Evolutionary conservation across 1,140 invertebrate species (phyloP).

Genomic region (Drosophila jambulina): DNA sequence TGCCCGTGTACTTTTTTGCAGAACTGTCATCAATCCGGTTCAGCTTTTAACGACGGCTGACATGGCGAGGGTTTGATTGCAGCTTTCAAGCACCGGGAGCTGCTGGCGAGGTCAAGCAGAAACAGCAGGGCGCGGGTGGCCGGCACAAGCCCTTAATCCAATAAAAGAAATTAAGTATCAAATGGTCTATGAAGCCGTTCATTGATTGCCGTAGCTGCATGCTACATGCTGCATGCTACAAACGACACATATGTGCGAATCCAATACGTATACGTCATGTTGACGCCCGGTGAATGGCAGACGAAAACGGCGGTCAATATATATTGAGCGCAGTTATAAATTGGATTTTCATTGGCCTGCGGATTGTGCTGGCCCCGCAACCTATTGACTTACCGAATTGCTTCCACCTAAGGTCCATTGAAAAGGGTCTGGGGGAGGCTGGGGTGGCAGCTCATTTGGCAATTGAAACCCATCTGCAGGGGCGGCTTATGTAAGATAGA

Average conservation of each 20-base stretch:
- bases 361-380: neutral
- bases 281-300: conserved; percentile 38
- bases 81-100: conserved; percentile 42
- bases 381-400: conserved; percentile 48
- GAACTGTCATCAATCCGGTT: conserved; percentile 62
- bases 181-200: conserved; percentile 70
- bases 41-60: conserved; percentile 45
- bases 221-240: conserved; percentile 7
- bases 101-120: conserved; percentile 40
- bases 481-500: conserved; percentile 5
- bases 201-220: conserved; percentile 35
- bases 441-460: conserved; percentile 16
- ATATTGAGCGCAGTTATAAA: conserved; percentile 32
- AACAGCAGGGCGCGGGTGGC: conserved; percentile 16
- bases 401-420: conserved; percentile 23
- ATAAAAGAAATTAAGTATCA: conserved; percentile 81
- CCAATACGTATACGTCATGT: conserved; percentile 54
- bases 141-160: conserved; percentile 65
- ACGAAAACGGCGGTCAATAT: conserved; percentile 34
- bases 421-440: neutral
- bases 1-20: conserved; percentile 17
- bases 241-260: conserved; percentile 38
- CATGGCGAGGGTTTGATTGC: conserved; percentile 59
- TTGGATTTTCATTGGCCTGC: conserved; percentile 44
- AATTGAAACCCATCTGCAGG: conserved; percentile 24